These are phyloP conservation scores for Notodonta ziczac DNA, from an alignment of 2,888 invertebrate genomes.

Conservation along the genomic window DNA sequence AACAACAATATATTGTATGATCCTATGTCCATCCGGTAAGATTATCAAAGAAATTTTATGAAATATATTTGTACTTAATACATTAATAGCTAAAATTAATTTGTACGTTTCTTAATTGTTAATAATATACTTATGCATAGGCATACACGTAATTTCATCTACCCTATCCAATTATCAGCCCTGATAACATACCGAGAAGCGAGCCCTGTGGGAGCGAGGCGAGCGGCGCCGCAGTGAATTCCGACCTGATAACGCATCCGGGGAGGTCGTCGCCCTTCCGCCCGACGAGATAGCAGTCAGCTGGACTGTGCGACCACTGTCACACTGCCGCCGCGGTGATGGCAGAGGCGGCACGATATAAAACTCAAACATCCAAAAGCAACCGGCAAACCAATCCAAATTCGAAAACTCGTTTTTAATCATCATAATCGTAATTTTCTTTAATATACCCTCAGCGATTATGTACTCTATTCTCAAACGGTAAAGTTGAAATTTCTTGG, in stretches of 20 bases:
- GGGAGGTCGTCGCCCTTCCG: slow-evolving; percentile 77
- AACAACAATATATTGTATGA: no score
- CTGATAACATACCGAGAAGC: not conserved
- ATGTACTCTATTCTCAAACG: no score
- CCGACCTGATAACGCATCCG: slow-evolving; percentile 66
- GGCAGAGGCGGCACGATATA: not conserved
- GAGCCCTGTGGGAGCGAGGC: slow-evolving; percentile 7
- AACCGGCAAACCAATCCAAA: no score
- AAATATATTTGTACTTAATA: no score
- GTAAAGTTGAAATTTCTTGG: not conserved
- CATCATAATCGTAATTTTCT: no score
- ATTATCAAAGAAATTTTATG: no score
- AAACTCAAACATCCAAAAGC: no score
- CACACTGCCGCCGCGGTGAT: not conserved
- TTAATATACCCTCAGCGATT: no score
- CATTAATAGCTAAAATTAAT: no score
- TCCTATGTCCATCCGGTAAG: no score
- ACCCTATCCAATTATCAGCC: not conserved
- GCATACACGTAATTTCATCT: not conserved
- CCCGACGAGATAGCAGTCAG: slow-evolving; percentile 60
- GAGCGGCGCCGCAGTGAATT: slow-evolving; percentile 31
- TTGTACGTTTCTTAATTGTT: not conserved
- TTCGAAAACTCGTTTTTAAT: no score
- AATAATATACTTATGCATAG: not conserved
- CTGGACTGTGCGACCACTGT: slow-evolving; percentile 41